Evolutionary conservation across 1,140 invertebrate species (phyloP).

Genomic region (Mya arenaria): DNA sequence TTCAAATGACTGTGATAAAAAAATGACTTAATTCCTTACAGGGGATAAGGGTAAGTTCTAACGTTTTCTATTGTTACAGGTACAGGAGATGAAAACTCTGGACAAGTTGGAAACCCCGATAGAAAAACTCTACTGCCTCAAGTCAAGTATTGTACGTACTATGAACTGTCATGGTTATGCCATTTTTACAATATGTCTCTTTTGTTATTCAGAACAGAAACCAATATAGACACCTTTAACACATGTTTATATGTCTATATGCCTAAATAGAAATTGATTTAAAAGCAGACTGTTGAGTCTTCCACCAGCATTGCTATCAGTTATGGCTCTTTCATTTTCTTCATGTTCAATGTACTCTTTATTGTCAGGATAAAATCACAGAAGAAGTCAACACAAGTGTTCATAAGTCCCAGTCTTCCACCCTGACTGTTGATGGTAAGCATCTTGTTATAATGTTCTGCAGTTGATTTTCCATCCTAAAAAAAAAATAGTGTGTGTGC

Average conservation of each 20-base stretch:
- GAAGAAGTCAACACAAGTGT: constrained; percentile 57
- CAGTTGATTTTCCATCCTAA: neutral
- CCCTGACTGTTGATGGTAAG: constrained; percentile 20
- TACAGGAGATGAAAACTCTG: constrained; percentile 69
- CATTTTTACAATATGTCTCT: neutral
- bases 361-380: constrained; percentile 69
- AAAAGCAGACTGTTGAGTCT: too few relatives aligned
- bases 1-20: too few relatives aligned
- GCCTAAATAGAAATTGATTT: too few relatives aligned
- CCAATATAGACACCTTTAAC: too few relatives aligned
- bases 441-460: neutral
- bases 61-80: constrained; percentile 55
- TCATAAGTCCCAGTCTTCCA: constrained; percentile 6
- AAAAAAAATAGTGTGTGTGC: too few relatives aligned
- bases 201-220: too few relatives aligned
- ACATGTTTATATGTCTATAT: too few relatives aligned
- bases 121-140: constrained; percentile 73
- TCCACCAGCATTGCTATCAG: too few relatives aligned
- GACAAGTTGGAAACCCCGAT: constrained; percentile 68
- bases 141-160: constrained; percentile 70
- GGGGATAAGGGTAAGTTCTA: neutral
- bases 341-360: too few relatives aligned
- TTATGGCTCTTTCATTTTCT: too few relatives aligned
- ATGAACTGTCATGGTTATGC: neutral
- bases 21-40: too few relatives aligned